Evolutionary conservation across 1,140 invertebrate genomes (phyloP), one percentile per base, ranked within the genome.

Genomic region (Neoseiulus cucumeris): DNA sequence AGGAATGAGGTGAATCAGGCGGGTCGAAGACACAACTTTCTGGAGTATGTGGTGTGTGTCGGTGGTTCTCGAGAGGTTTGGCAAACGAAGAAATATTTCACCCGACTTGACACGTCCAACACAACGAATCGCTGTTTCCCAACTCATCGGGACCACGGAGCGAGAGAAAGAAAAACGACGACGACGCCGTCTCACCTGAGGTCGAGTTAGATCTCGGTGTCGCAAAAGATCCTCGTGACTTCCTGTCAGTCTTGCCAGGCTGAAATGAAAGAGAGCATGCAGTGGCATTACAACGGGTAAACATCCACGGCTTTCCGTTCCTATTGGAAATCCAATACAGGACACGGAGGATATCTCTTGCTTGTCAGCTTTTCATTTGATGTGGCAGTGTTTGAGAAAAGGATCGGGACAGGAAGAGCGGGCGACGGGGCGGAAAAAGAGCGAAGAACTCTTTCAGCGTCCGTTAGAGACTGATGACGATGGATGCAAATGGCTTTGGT

Each of bases 191-290:
- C 33, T 59, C 33, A 25, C 51, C 51, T 59, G 25, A 25, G 51
- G 25, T 20, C 51, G 14, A 33, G 51, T 59, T 12, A 59, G 51
- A 25, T 59, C 51, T 9, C 51, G 51, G 9, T 59, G 51, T 17
- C 51, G 51, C 12, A 59, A 33, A 9, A 59, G 51, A 25, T 59
- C 51, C 33, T 59, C 51, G 51, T 59, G 51, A 33, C 51, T 59
- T 14, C 51, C 51, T 25, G 51, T 59, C 14, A 59, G 22, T 59
- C 51, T 25, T 25, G 51, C 51, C 51, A 59, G 9, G 33, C 51
- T 59, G 51, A 29, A 25, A 33, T 29, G 14, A 59, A 17, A 20
- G 25, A n/a, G 51, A 25, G 51, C 25, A 59, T 29, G 4, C 14
- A 25, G n/a, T 33, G 14, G 25, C 33, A 59, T 59, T 59, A 29